Evolutionary conservation across 2,113 vertebrate species (phyloP).

Genomic region (Apus apus): DNA sequence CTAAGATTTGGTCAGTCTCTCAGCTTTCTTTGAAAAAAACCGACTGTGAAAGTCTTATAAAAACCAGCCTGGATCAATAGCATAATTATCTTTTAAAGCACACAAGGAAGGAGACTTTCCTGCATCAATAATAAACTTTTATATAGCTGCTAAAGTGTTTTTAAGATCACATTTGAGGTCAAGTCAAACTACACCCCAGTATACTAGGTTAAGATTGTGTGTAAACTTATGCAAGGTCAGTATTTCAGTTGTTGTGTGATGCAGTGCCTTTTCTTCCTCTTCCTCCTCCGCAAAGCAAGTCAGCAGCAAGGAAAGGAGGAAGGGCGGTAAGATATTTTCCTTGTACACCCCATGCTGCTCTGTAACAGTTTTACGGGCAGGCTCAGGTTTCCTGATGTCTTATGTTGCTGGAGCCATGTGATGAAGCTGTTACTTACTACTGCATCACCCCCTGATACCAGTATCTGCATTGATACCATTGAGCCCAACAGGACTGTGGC

Average conservation of each 20-base stretch:
- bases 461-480: not conserved
- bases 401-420: fast-evolving
- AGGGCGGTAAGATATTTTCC: not conserved
- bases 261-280: not conserved
- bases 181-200: not conserved
- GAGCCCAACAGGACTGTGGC: not conserved
- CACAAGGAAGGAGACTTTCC: not conserved
- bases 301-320: not conserved
- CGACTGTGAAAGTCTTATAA: not conserved
- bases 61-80: not conserved
- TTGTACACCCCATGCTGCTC: not conserved
- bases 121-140: not conserved
- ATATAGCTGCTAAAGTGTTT: not conserved
- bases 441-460: not conserved
- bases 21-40: not conserved
- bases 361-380: not conserved
- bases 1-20: not conserved
- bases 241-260: not conserved
- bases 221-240: not conserved
- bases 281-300: not conserved
- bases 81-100: not conserved
- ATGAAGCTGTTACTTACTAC: not conserved
- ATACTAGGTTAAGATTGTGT: not conserved
- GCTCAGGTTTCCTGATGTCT: not conserved
- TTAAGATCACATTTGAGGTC: not conserved